Conservation (phyloP, 1,140 invertebrate species). For the Drosophila oshimai region DNA sequence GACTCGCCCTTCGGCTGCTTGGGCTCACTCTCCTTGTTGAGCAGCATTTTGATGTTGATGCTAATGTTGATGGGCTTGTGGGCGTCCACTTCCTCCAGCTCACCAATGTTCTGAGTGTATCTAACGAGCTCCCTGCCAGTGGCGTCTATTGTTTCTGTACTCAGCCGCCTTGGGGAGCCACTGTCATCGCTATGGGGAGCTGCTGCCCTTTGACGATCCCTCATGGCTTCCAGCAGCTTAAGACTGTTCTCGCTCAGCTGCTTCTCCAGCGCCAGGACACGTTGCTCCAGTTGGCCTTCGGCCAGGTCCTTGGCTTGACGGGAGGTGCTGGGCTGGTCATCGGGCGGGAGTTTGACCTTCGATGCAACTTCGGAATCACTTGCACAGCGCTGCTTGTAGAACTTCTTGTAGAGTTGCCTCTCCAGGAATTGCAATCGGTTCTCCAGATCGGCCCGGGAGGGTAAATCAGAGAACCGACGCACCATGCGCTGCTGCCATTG, state of each 20-base stretch:
- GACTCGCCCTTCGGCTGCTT: slow-evolving; percentile 23
- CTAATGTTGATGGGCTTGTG: slow-evolving; percentile 76
- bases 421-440: slow-evolving; percentile 81
- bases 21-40: slow-evolving; percentile 62
- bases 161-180: slow-evolving; percentile 30
- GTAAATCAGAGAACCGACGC: slow-evolving; percentile 82
- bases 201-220: slow-evolving; percentile 29
- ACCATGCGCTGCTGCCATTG: slow-evolving; percentile 69
- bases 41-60: slow-evolving; percentile 77
- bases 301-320: slow-evolving; percentile 38
- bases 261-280: slow-evolving; percentile 71
- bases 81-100: slow-evolving; percentile 60
- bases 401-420: slow-evolving; percentile 77
- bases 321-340: slow-evolving; percentile 65
- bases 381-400: slow-evolving; percentile 82
- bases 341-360: slow-evolving; percentile 27
- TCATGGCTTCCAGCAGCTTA: slow-evolving; percentile 62
- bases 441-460: slow-evolving; percentile 79
- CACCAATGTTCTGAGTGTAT: slow-evolving; percentile 64
- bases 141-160: slow-evolving; percentile 59
- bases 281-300: slow-evolving; percentile 59
- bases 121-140: slow-evolving; percentile 74
- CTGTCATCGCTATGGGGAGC: slow-evolving; percentile 5
- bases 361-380: slow-evolving; percentile 83
- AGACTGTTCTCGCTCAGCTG: slow-evolving; percentile 76